Conservation (phyloP, 2,113 vertebrate species). For the Erinaceus europaeus region DNA sequence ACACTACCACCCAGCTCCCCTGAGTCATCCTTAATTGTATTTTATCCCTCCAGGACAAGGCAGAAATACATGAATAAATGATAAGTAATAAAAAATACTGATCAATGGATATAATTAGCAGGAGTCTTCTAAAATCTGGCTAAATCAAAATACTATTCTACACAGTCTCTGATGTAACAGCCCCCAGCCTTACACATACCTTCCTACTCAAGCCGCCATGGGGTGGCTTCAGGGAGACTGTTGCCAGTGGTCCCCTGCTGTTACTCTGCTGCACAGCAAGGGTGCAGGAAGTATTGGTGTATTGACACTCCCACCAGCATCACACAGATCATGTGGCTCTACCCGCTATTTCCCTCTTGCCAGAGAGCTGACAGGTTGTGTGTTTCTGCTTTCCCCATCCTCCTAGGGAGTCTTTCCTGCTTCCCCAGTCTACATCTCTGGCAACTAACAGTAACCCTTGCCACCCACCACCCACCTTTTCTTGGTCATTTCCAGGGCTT, state of each 20-base stretch:
- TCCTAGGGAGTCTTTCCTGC: no score
- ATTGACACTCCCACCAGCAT: fast-evolving
- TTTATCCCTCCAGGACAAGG: neutral
- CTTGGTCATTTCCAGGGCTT: no score
- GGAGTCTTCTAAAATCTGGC: neutral
- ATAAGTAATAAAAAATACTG: neutral
- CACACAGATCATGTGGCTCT: no score
- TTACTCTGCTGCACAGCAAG: neutral
- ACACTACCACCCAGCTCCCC: no score
- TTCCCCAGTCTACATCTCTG: no score
- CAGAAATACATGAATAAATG: neutral
- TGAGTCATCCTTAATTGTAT: no score
- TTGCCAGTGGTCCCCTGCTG: neutral
- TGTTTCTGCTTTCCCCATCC: neutral
- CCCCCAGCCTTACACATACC: neutral
- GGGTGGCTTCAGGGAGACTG: neutral
- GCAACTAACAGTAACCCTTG: no score
- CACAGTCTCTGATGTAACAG: neutral
- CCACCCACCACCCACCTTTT: no score
- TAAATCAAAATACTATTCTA: neutral
- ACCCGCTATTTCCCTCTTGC: fast-evolving
- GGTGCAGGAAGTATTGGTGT: no score
- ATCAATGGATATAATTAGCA: neutral
- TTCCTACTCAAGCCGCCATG: neutral
- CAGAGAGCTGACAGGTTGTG: neutral